These are phyloP conservation scores for Paedocypris sp. DNA, from an alignment of 2,113 vertebrate genomes.

Conservation along the genomic window DNA sequence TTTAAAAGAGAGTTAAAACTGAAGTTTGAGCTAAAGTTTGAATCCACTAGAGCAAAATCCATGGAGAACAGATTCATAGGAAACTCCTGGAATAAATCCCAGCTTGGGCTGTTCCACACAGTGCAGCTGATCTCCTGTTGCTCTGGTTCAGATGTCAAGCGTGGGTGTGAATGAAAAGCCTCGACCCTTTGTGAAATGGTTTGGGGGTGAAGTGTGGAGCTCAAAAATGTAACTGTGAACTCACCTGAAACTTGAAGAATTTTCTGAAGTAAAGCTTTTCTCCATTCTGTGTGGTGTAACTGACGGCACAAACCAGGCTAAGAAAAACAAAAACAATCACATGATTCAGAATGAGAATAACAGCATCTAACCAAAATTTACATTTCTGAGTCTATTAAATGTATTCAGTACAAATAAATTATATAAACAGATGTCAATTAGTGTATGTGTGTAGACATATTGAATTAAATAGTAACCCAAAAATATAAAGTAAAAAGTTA, in stretches of 20 bases:
- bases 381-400: no score
- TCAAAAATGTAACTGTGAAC: background rate
- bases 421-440: no score
- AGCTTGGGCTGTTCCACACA: background rate
- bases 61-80: background rate
- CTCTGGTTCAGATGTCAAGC: background rate
- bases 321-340: no score
- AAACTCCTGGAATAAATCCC: background rate
- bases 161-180: constrained; percentile 28
- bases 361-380: no score
- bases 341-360: background rate
- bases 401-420: no score
- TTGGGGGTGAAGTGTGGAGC: constrained; percentile 13
- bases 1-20: constrained; percentile 66
- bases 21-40: constrained; percentile 46
- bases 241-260: constrained; percentile 99
- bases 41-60: constrained; percentile 27
- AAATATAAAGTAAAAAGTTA: background rate
- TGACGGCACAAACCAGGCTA: constrained; percentile 96
- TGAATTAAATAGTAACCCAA: no score
- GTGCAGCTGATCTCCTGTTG: background rate
- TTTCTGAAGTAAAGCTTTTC: constrained; percentile 99
- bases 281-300: constrained; percentile 87
- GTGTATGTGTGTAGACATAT: no score
- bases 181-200: constrained; percentile 45